Percentiles rank a stretch among this genome's conserved stretches.
These are phyloP conservation scores for Ernsta delagoae DNA, from an alignment of 2,888 invertebrate genomes.

Conservation along the genomic window DNA sequence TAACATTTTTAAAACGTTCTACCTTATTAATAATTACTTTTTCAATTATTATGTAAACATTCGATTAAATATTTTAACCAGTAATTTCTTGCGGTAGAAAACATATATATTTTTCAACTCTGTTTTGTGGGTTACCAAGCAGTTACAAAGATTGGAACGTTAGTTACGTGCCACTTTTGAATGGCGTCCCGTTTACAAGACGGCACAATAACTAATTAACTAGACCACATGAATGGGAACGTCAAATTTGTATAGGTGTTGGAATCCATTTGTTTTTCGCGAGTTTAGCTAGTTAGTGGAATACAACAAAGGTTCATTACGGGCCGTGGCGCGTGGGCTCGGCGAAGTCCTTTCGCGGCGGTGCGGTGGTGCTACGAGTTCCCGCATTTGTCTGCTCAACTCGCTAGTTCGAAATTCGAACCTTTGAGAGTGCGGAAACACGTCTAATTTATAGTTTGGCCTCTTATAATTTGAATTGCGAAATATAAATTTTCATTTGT, in stretches of 20 bases:
- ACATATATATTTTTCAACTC: too few species aligned
- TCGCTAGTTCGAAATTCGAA: slow-evolving; percentile 24
- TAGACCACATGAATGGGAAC: slow-evolving; percentile 2
- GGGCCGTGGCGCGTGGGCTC: slow-evolving; percentile 5
- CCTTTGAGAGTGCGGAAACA: slow-evolving; percentile 10
- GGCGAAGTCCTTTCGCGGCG: slow-evolving; percentile 27
- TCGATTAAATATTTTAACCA: too few species aligned
- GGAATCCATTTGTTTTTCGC: slow-evolving; percentile 19
- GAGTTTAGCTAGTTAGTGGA: slow-evolving; percentile 17
- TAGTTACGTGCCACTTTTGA: too few species aligned
- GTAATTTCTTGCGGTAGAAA: too few species aligned
- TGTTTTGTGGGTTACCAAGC: too few species aligned
- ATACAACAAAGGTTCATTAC: slow-evolving; percentile 31
- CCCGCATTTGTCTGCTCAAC: slow-evolving; percentile 28
- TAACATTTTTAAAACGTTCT: too few species aligned
- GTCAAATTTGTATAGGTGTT: slow-evolving; percentile 2
- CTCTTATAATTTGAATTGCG: slow-evolving; percentile 17
- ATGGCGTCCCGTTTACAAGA: background rate
- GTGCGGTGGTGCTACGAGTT: slow-evolving; percentile 21
- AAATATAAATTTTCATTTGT: slow-evolving; percentile 18
- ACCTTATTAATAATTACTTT: too few species aligned
- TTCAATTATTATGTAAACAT: too few species aligned
- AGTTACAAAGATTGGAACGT: too few species aligned
- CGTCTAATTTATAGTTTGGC: slow-evolving; percentile 26
- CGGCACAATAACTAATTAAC: background rate